Base-by-base conservation (phyloP, 1,140 invertebrate genomes). In the Pogonus chalceus region DNA sequence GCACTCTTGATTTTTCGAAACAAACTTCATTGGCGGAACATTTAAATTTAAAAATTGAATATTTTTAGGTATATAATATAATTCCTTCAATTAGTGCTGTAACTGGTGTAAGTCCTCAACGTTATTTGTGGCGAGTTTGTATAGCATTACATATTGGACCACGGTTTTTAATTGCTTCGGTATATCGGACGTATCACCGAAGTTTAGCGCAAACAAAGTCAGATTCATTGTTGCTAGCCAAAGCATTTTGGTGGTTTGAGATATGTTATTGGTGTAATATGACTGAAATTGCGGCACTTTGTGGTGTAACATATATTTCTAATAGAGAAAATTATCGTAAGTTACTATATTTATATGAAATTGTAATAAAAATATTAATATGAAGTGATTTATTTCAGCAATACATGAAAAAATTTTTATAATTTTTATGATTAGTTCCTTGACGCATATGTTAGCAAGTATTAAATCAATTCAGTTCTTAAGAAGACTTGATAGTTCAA, bases 281-380 rank as follows among this genome's bases (percentile, higher is more conserved):
- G 56, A 77, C 88, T 62, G 91, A 94, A 75, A 80, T 93, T 56
- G 80, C 82, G 49, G 80, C 88, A 35, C 76, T 94, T 10, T 85
- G 87, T 61, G 89, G 90, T 46, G 90, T 94, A 14, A 92, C 91
- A 14, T 93, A 92, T 70, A 88, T 95, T 67, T 92, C 90, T 24
- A 94, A 94, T 71, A 83, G 83, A 67, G 91, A 94, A 75, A 95
- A 95, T 73, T 95, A 94, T 76, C 88, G 92, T 93, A 77, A 87
- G 88, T 85, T 59, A 53, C 4, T 14, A 31, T 31, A 31, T 31
- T 31, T 31, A 31, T 7, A 31, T 7, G 26, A 31, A 4, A 31
- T n/a, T n/a, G n/a, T n/a, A n/a, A n/a, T n/a, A n/a, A n/a, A n/a
- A n/a, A n/a, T n/a, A n/a, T n/a, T n/a, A n/a, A n/a, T n/a, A n/a